Evolutionary conservation across 2,797 vertebrate species (phyloP).

Genomic region (Xerus rutilus): DNA sequence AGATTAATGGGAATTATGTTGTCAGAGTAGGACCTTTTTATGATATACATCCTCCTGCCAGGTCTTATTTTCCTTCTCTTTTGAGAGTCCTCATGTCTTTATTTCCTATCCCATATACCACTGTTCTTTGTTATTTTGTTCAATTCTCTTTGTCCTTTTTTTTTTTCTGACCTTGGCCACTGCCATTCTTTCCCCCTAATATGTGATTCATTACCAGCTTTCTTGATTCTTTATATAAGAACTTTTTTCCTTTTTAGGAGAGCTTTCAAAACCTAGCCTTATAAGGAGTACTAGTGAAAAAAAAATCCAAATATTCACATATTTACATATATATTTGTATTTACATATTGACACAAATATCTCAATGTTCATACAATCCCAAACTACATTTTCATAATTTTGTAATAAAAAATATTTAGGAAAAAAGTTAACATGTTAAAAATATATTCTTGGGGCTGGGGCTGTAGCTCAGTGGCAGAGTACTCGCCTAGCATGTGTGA

Average conservation of each 20-base stretch:
- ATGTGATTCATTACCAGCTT: not conserved
- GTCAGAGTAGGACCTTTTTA: not conserved
- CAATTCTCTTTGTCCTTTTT: not conserved
- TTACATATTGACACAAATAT: not conserved
- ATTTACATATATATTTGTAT: not conserved
- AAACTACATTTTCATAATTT: conserved; percentile 23
- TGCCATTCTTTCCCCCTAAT: not conserved
- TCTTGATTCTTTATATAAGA: not conserved
- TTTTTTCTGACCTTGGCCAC: not conserved
- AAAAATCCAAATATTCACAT: not conserved
- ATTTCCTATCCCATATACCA: not conserved
- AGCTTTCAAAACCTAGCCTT: conserved; percentile 29
- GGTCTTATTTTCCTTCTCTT: conserved; percentile 20
- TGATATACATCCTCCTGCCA: not conserved
- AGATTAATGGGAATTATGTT: conserved; percentile 41
- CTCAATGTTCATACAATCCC: conserved; percentile 10
- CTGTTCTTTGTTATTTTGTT: not conserved
- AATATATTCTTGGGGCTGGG: not conserved
- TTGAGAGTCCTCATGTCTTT: conserved; percentile 5
- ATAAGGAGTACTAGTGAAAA: conserved; percentile 5
- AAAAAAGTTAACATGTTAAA: not conserved
- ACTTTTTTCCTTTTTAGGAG: not conserved
- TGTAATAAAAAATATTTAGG: conserved; percentile 38
- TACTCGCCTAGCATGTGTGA: too few relatives aligned
- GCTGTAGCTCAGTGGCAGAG: too few relatives aligned